phyloP scores from a whole-genome alignment of 2,797 vertebrate species.

The Sphaeramia orbicularis region DNA sequence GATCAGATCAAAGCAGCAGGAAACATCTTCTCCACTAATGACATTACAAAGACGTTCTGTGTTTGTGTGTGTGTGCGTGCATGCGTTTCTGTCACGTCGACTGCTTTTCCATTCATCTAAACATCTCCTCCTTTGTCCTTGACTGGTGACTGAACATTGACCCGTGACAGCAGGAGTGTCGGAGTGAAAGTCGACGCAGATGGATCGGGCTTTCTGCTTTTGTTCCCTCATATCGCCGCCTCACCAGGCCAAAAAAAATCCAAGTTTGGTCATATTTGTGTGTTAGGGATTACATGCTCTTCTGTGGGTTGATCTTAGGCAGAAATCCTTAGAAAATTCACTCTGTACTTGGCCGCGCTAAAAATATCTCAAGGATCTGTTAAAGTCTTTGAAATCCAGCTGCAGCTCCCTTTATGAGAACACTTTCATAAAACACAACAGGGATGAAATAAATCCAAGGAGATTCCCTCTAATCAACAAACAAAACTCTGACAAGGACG shows the following conservation, averaged over 20 bases:
- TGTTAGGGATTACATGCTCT: constrained; percentile 13
- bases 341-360: constrained; percentile 3
- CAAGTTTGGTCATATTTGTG: constrained; percentile 22
- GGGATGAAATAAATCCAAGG: not conserved
- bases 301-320: not conserved
- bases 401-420: not conserved
- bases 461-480: not conserved
- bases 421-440: not conserved
- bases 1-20: constrained; percentile 68
- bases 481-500: not conserved
- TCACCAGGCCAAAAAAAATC: not conserved
- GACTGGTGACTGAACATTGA: constrained; percentile 61
- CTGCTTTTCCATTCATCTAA: constrained; percentile 50
- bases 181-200: constrained; percentile 25
- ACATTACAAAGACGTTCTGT: constrained; percentile 56
- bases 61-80: constrained; percentile 24
- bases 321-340: constrained; percentile 26
- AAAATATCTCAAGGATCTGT: constrained; percentile 25
- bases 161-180: constrained; percentile 56
- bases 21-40: constrained; percentile 70
- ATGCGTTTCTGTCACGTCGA: constrained; percentile 38
- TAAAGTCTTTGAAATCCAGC: not conserved
- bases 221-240: constrained; percentile 8
- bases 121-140: constrained; percentile 61
- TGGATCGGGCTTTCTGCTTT: constrained; percentile 23